A percentile compares a stretch with the other conserved stretches of the same genome.
Conservation (phyloP, 2,888 invertebrate species). For the Hydraecia micacea region DNA sequence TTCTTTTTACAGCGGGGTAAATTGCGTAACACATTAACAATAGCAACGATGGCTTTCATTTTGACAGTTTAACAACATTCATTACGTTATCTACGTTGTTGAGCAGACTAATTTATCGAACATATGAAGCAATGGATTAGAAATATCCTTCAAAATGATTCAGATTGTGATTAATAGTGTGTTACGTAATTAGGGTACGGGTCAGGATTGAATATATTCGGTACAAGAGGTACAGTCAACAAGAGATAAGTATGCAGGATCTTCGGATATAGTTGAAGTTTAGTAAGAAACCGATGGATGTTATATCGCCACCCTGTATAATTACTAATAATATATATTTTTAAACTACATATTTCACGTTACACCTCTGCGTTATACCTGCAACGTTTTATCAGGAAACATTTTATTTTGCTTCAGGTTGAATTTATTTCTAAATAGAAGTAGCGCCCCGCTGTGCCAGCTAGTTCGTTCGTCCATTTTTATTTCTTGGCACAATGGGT, state of each 20-base stretch:
- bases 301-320: no score
- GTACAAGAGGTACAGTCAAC: background rate
- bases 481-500: conserved; percentile 27
- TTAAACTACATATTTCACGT: background rate
- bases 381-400: background rate
- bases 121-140: no score
- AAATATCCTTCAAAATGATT: no score
- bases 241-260: no score
- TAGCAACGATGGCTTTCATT: no score
- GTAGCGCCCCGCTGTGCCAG: conserved; percentile 43
- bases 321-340: no score
- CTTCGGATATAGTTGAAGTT: no score
- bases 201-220: background rate
- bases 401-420: background rate
- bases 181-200: no score
- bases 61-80: background rate
- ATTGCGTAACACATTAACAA: no score
- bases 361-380: background rate
- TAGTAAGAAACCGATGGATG: no score
- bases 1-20: background rate
- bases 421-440: conserved; percentile 56
- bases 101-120: background rate
- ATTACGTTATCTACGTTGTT: background rate
- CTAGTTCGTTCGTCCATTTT: conserved; percentile 14
- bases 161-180: background rate